phyloP scores from a whole-genome alignment of 2,797 vertebrate genomes.

The Cyprinodon diabolis region DNA sequence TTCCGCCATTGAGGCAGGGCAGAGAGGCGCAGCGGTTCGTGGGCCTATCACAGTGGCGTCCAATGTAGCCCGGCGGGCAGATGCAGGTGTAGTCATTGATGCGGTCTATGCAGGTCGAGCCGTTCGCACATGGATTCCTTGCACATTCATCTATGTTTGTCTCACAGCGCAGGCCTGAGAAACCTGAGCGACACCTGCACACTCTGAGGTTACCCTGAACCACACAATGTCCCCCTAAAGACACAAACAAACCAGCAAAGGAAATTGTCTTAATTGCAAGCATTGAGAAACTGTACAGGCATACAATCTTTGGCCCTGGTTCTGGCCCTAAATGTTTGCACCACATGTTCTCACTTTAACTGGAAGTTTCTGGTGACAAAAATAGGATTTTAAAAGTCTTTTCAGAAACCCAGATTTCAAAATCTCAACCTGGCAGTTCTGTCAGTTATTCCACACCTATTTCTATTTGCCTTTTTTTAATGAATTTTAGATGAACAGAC shows the following conservation, averaged over 20 bases:
- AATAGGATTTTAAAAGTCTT: not conserved
- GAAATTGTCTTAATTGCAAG: not conserved
- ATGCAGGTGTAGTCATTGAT: slow-evolving; percentile 87
- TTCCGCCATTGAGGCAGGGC: slow-evolving; percentile 91
- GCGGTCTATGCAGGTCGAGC: slow-evolving; percentile 91
- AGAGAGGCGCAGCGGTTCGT: slow-evolving; percentile 80
- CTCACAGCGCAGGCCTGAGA: slow-evolving; percentile 89
- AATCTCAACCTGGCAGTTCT: not conserved
- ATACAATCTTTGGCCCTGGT: not conserved
- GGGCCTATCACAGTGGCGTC: slow-evolving; percentile 87
- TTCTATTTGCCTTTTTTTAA: not conserved
- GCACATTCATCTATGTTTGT: slow-evolving; percentile 84
- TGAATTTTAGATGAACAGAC: not conserved
- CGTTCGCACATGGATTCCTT: slow-evolving; percentile 85
- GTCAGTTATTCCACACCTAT: not conserved
- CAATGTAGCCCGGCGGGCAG: slow-evolving; percentile 88
- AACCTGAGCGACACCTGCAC: slow-evolving; percentile 92
- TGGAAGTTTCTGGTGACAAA: not conserved
- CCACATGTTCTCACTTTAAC: not conserved
- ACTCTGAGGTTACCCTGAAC: slow-evolving; percentile 76
- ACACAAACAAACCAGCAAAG: slow-evolving; percentile 22
- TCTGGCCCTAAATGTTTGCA: not conserved
- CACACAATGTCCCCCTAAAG: slow-evolving; percentile 89
- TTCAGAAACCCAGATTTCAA: not conserved
- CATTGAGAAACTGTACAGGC: not conserved